Conservation (phyloP, 2,888 invertebrate genomes). For the Mesorhabditis belari region DNA sequence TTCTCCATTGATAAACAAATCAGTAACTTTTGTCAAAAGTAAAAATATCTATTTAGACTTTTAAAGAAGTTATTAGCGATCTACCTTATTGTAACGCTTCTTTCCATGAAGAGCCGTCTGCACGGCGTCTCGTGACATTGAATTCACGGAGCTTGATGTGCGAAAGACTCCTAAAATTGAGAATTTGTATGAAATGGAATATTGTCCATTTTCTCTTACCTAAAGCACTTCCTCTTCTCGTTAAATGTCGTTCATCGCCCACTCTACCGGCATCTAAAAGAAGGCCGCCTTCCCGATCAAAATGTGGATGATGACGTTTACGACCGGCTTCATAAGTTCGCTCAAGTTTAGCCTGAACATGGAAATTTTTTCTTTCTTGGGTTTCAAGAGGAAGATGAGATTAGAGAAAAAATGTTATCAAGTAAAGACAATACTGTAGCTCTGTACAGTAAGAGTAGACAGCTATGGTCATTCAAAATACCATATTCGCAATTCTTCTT, state of each 20-base stretch:
- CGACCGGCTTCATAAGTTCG: constrained; percentile 41
- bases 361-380: too few relatives aligned
- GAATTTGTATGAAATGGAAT: not conserved
- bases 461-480: not conserved
- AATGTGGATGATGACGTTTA: not conserved
- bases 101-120: constrained; percentile 24
- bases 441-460: too few relatives aligned
- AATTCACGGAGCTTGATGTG: constrained; percentile 20
- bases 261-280: constrained; percentile 1
- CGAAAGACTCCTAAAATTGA: constrained; percentile 24
- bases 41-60: too few relatives aligned
- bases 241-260: not conserved
- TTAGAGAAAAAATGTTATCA: too few relatives aligned
- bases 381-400: too few relatives aligned
- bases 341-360: constrained; percentile 37
- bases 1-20: too few relatives aligned
- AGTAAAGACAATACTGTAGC: too few relatives aligned
- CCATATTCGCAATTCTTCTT: constrained; percentile 1
- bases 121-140: constrained; percentile 16
- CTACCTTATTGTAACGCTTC: constrained; percentile 18
- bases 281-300: not conserved
- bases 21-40: too few relatives aligned
- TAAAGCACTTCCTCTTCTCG: constrained; percentile 18
- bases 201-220: constrained; percentile 4
- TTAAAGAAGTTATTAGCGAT: too few relatives aligned